These are phyloP conservation scores for Oryzias dopingdopingensis DNA, from an alignment of 2,797 vertebrate species.

Conservation along the genomic window DNA sequence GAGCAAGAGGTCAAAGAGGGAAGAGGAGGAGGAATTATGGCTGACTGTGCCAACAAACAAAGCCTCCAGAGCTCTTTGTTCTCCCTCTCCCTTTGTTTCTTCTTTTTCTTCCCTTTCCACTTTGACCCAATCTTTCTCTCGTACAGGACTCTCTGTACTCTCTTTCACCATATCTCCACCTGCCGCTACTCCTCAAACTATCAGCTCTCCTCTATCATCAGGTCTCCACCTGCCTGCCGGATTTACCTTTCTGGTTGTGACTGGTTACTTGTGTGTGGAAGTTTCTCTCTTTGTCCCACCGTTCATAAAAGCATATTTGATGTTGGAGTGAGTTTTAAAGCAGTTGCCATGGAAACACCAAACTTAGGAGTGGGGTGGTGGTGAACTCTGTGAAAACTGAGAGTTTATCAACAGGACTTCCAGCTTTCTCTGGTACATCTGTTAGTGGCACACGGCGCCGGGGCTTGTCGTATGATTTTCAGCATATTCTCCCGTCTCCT, in stretches of 20 bases:
- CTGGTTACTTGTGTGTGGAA: slow-evolving; percentile 24
- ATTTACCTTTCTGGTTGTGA: slow-evolving; percentile 67
- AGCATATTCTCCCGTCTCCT: slow-evolving; percentile 26
- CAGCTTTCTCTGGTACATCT: slow-evolving; percentile 27
- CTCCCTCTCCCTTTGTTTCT: slow-evolving; percentile 68
- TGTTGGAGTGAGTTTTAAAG: slow-evolving; percentile 48
- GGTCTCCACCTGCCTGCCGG: slow-evolving; percentile 64
- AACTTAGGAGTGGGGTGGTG: slow-evolving; percentile 46
- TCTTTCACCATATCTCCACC: slow-evolving; percentile 66
- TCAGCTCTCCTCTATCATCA: slow-evolving; percentile 61
- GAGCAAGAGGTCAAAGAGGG: slow-evolving; percentile 70
- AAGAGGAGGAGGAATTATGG: slow-evolving; percentile 73
- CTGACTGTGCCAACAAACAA: slow-evolving; percentile 79
- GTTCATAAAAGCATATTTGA: slow-evolving; percentile 68
- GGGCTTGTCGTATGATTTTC: slow-evolving; percentile 34
- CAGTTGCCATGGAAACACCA: slow-evolving; percentile 72
- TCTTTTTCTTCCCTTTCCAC: slow-evolving; percentile 66
- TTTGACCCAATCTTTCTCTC: slow-evolving; percentile 63
- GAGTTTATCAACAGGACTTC: slow-evolving; percentile 30
- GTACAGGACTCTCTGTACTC: slow-evolving; percentile 61
- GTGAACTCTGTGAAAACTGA: slow-evolving; percentile 18
- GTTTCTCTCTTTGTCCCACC: slow-evolving; percentile 54
- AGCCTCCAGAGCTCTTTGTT: slow-evolving; percentile 76
- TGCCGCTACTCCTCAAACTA: slow-evolving; percentile 62
- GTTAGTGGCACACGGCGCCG: background rate